phyloP scores from a whole-genome alignment of 2,797 vertebrate genomes.

The Micropoecilia bifurca region DNA sequence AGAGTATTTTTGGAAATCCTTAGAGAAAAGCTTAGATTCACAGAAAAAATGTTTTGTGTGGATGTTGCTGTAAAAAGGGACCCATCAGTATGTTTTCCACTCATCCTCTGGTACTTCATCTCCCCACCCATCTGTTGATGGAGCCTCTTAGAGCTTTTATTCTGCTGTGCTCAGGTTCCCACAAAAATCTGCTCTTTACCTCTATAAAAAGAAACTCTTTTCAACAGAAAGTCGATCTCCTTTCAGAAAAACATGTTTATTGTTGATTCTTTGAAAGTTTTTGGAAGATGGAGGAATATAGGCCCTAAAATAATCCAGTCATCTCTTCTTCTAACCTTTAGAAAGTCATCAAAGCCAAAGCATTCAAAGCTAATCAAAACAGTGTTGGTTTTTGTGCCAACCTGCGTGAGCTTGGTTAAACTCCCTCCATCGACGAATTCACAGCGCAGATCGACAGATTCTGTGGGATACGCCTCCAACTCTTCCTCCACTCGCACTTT shows the following conservation, averaged over 20 bases:
- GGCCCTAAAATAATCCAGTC: not conserved
- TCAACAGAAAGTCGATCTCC: not conserved
- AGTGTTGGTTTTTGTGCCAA: constrained; percentile 27
- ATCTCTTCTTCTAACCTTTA: not conserved
- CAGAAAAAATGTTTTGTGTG: not conserved
- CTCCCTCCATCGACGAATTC: constrained; percentile 68
- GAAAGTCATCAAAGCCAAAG: not conserved
- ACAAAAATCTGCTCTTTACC: constrained; percentile 2
- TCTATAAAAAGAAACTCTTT: not conserved
- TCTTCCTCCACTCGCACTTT: constrained; percentile 81
- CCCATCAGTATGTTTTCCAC: not conserved
- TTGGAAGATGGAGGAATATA: not conserved
- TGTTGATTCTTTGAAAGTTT: constrained; percentile 2
- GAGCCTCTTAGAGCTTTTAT: not conserved
- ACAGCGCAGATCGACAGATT: constrained; percentile 82
- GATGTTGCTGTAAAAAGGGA: not conserved
- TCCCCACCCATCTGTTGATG: not conserved
- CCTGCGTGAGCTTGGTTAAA: constrained; percentile 82
- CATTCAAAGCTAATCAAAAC: not conserved
- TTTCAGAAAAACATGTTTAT: constrained; percentile 1
- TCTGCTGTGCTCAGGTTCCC: not conserved
- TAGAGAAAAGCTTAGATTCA: not conserved
- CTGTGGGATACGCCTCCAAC: constrained; percentile 79
- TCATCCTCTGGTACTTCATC: not conserved
- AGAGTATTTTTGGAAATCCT: not conserved